Evolutionary conservation across 2,113 vertebrate genomes (phyloP).

Genomic region (Tringa solitaria): DNA sequence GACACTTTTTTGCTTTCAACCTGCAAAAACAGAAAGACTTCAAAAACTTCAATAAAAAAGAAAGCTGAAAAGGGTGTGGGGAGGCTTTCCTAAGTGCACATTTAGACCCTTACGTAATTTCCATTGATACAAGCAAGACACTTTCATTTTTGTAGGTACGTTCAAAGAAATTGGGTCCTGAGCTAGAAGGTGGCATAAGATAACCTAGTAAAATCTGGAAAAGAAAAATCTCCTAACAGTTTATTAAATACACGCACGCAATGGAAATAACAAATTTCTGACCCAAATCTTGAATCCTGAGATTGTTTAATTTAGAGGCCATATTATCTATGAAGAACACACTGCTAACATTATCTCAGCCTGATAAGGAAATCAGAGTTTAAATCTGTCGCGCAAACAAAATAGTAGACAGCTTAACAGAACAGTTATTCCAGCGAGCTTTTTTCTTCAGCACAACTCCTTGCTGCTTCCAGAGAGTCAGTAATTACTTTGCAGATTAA

Average conservation of each 20-base stretch:
- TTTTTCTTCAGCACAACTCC: not conserved
- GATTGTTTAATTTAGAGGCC: not conserved
- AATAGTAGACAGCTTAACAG: not conserved
- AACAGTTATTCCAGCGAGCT: not conserved
- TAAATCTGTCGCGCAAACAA: not conserved
- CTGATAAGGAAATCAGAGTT: not conserved
- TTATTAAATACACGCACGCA: rapidly evolving
- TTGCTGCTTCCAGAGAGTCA: not conserved
- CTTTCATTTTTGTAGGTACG: not conserved
- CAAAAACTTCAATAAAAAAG: not conserved
- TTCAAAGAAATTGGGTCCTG: not conserved
- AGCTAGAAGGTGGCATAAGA: not conserved
- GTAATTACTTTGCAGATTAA: conserved; percentile 16
- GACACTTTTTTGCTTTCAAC: not conserved
- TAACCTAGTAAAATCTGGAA: not conserved
- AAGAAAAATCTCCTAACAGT: not conserved
- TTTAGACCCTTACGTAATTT: not conserved
- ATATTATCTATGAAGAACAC: conserved; percentile 14
- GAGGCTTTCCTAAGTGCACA: not conserved
- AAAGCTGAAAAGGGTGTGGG: not conserved
- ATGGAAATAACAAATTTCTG: not conserved
- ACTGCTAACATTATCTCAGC: not conserved
- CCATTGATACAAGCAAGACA: not conserved
- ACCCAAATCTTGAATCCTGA: not conserved
- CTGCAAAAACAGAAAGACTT: not conserved